Conservation (phyloP, 2,113 vertebrate genomes). For the Syngnathoides biaculeatus region DNA sequence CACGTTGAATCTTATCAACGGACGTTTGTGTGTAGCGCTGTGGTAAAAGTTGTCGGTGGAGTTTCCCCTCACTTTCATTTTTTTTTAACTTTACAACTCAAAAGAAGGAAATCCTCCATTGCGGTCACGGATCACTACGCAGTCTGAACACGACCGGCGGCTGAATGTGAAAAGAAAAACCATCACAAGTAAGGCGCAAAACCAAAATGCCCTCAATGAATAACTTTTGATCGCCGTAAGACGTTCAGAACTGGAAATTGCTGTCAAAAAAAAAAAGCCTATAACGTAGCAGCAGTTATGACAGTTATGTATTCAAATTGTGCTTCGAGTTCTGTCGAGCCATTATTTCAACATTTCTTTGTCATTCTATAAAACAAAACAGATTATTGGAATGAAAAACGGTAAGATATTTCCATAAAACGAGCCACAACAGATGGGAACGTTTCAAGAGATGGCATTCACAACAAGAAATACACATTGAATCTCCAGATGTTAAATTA, state of each 20-base stretch:
- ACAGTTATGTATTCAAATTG: too few species aligned
- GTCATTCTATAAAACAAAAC: slow-evolving; percentile 23
- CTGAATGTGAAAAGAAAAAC: slow-evolving; percentile 43
- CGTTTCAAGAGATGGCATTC: slow-evolving; percentile 30
- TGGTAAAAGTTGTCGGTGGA: slow-evolving; percentile 36
- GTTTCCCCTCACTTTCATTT: slow-evolving; percentile 40
- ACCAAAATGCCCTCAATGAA: slow-evolving; percentile 11
- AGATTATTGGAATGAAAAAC: slow-evolving; percentile 8
- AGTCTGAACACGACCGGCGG: slow-evolving; percentile 30
- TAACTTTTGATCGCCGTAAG: neutral
- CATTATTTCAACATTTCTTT: slow-evolving; percentile 22
- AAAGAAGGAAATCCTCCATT: slow-evolving; percentile 60
- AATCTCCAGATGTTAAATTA: slow-evolving; percentile 13
- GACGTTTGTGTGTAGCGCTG: slow-evolving; percentile 4
- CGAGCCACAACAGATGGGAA: slow-evolving; percentile 24
- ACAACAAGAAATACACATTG: slow-evolving; percentile 3
- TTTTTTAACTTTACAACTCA: slow-evolving; percentile 23
- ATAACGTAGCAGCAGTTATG: too few species aligned
- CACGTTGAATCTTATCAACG: slow-evolving; percentile 38
- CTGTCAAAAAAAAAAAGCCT: neutral
- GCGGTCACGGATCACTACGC: slow-evolving; percentile 44
- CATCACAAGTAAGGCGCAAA: slow-evolving; percentile 33
- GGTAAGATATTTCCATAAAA: slow-evolving; percentile 16
- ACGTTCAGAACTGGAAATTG: neutral
- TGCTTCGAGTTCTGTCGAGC: neutral